These are phyloP conservation scores for Ornithorhynchus anatinus DNA, from an alignment of 2,113 vertebrate genomes.

Conservation along the genomic window DNA sequence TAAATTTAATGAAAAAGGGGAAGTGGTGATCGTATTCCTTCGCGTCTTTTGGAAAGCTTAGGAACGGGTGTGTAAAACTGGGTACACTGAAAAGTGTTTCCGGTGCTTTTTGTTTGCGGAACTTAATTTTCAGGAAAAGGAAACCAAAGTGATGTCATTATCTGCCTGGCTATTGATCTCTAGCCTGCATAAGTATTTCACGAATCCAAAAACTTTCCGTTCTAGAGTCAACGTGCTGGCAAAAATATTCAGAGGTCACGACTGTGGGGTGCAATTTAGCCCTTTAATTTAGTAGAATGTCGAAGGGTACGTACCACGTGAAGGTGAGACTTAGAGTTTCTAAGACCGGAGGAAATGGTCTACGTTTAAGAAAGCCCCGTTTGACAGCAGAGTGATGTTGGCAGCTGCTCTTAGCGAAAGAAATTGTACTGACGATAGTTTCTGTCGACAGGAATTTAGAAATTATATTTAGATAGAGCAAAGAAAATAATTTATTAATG, in stretches of 20 bases:
- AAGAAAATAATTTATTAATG: background rate
- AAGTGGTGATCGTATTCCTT: too few species aligned
- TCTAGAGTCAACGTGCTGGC: background rate
- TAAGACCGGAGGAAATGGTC: background rate
- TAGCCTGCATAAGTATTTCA: too few species aligned
- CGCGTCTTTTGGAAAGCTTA: too few species aligned
- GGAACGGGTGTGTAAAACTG: too few species aligned
- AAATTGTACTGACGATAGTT: background rate
- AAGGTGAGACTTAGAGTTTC: background rate
- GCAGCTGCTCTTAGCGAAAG: background rate
- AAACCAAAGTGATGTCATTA: too few species aligned
- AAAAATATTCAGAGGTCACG: background rate
- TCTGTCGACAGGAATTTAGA: background rate
- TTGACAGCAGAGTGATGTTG: background rate
- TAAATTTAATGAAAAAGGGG: slow-evolving; percentile 67
- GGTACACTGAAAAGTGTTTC: too few species aligned
- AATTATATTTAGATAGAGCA: background rate
- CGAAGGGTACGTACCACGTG: background rate
- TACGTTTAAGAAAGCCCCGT: background rate
- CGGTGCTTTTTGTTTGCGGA: too few species aligned
- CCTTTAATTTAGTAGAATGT: background rate
- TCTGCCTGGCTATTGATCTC: too few species aligned
- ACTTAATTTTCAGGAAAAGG: too few species aligned
- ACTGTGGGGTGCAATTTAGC: background rate
- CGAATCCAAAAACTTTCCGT: too few species aligned